These are phyloP conservation scores for Pelodytes ibericus DNA, from an alignment of 2,797 vertebrate genomes.

Conservation along the genomic window DNA sequence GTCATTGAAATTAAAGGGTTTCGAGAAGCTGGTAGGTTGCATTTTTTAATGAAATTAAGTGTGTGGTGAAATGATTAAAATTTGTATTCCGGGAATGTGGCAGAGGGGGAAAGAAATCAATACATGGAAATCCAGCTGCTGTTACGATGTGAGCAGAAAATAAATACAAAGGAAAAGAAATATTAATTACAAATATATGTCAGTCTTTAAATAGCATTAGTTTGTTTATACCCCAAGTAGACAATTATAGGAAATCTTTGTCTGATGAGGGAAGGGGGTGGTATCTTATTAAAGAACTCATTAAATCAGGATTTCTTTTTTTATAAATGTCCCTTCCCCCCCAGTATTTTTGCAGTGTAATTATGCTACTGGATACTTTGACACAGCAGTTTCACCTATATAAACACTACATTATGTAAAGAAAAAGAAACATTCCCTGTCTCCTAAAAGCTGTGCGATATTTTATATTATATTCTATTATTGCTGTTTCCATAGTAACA, in stretches of 20 bases:
- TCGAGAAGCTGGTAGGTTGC: slow-evolving; percentile 88
- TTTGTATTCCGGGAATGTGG: slow-evolving; percentile 89
- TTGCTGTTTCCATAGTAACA: too few species aligned
- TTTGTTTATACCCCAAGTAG: slow-evolving; percentile 83
- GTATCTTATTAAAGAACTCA: slow-evolving; percentile 79
- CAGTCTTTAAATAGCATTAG: slow-evolving; percentile 80
- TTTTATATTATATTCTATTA: too few species aligned
- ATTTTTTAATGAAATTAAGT: slow-evolving; percentile 89
- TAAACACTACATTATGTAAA: too few species aligned
- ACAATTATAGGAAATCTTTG: slow-evolving; percentile 89
- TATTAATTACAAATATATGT: slow-evolving; percentile 91
- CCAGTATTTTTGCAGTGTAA: slow-evolving; percentile 84
- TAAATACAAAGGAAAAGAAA: slow-evolving; percentile 78
- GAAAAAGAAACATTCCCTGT: too few species aligned
- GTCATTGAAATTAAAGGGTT: slow-evolving; percentile 97
- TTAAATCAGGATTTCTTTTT: slow-evolving; percentile 81
- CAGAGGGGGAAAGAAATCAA: slow-evolving; percentile 80
- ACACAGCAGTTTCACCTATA: too few species aligned
- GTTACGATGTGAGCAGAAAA: slow-evolving; percentile 77
- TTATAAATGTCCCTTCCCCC: slow-evolving; percentile 81
- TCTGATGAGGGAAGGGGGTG: slow-evolving; percentile 88
- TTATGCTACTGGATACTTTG: too few species aligned
- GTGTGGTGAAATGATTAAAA: slow-evolving; percentile 90
- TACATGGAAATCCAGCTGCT: slow-evolving; percentile 82
- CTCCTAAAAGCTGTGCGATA: too few species aligned